A percentile compares a stretch with the other conserved stretches of the same genome.
Conservation (phyloP, 37 sponge, comb jelly and placozoan genomes). For the Agelas oroides region DNA sequence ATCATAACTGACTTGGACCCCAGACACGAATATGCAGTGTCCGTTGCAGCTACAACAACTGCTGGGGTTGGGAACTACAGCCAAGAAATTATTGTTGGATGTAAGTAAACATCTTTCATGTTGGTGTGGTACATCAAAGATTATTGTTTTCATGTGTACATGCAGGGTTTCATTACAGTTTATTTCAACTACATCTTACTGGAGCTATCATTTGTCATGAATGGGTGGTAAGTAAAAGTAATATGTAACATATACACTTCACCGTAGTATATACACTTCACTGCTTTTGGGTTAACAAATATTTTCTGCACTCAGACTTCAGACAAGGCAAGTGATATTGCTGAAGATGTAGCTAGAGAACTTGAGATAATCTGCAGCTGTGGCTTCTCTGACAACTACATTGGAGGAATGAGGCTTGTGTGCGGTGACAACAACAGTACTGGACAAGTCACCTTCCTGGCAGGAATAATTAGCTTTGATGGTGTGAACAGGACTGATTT, state of each 20-base stretch:
- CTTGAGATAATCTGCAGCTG: constrained; percentile 3
- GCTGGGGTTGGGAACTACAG: constrained; percentile 1
- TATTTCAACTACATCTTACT: constrained; percentile 21
- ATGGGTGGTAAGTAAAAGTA: constrained; percentile 41
- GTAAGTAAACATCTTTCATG: not conserved
- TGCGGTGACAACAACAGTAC: not conserved
- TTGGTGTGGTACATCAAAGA: too few species aligned
- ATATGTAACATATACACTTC: too few species aligned
- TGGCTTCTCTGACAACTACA: not conserved
- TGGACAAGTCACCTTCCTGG: not conserved
- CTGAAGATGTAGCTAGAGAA: not conserved
- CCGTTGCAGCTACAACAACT: not conserved
- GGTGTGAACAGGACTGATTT: not conserved
- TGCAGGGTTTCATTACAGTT: constrained; percentile 23
- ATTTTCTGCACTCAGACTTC: too few species aligned
- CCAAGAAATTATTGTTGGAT: not conserved
- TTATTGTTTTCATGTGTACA: too few species aligned
- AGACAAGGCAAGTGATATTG: not conserved
- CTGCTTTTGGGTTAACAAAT: not conserved
- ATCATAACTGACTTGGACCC: not conserved
- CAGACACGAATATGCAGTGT: not conserved
- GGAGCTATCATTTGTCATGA: constrained; percentile 24
- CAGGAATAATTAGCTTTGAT: not conserved
- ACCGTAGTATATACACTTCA: not conserved
- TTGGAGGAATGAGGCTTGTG: not conserved